phyloP scores from a whole-genome alignment of 2,113 vertebrate genomes.

The Lamprotornis superbus region DNA sequence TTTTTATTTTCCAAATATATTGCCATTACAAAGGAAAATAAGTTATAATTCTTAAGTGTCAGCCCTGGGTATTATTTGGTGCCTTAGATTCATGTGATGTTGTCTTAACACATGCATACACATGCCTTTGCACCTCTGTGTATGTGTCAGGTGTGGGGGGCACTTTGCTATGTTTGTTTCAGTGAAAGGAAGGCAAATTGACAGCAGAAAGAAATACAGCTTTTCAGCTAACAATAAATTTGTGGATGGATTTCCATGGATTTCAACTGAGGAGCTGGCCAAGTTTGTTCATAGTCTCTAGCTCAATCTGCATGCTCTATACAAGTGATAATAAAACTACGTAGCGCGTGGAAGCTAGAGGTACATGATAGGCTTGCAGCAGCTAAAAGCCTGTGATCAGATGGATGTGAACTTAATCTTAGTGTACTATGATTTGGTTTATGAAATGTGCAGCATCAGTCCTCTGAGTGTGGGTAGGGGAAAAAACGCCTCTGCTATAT shows the following conservation, averaged over 20 bases:
- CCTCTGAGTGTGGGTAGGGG: slow-evolving; percentile 41
- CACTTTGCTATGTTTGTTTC: not conserved
- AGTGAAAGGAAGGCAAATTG: not conserved
- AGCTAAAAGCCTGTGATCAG: not conserved
- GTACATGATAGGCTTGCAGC: not conserved
- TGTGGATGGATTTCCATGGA: not conserved
- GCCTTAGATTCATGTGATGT: not conserved
- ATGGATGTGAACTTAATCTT: not conserved
- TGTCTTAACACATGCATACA: not conserved
- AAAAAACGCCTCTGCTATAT: slow-evolving; percentile 52
- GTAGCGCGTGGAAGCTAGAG: not conserved
- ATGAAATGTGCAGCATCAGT: slow-evolving; percentile 29
- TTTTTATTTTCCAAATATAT: not conserved
- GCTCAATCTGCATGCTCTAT: not conserved
- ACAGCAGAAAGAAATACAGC: not conserved
- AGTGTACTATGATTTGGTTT: slow-evolving; percentile 12
- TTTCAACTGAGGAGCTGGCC: not conserved
- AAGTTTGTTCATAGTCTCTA: not conserved
- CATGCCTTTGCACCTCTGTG: rapidly evolving
- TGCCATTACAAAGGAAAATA: not conserved
- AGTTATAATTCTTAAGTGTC: not conserved
- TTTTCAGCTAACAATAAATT: not conserved
- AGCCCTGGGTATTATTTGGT: not conserved
- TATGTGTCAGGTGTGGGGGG: not conserved
- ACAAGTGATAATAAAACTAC: not conserved